Evolutionary conservation across 92 coral and sea anemone species (phyloP).

Genomic region (Porites lobata): DNA sequence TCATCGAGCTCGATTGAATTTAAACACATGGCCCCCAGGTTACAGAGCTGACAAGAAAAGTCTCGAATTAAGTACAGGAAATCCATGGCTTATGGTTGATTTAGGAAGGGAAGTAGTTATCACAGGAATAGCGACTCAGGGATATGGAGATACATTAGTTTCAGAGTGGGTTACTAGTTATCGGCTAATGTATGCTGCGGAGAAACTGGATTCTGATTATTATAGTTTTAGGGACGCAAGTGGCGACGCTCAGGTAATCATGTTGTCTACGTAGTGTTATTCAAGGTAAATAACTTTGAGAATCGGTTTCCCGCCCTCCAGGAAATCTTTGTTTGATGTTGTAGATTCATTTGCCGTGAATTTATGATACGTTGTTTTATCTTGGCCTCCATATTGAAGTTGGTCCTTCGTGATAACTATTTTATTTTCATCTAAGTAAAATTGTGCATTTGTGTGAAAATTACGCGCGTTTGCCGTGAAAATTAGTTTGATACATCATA

Average conservation of each 20-base stretch:
- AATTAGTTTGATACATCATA: too few relatives aligned
- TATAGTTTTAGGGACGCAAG: not conserved
- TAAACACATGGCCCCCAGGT: slow-evolving; percentile 41
- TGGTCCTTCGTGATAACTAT: too few relatives aligned
- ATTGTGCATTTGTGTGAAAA: too few relatives aligned
- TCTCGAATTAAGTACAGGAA: slow-evolving; percentile 32
- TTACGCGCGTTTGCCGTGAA: too few relatives aligned
- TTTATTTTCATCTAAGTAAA: too few relatives aligned
- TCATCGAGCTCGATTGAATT: slow-evolving; percentile 46
- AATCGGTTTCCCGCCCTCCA: not conserved
- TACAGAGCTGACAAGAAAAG: slow-evolving; percentile 23
- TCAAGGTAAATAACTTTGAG: too few relatives aligned
- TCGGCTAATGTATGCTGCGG: slow-evolving; percentile 60
- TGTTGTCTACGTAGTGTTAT: not conserved
- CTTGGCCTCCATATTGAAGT: not conserved
- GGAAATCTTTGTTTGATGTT: not conserved
- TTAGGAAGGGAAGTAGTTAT: slow-evolving; percentile 59
- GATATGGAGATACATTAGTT: slow-evolving; percentile 71
- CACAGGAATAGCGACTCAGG: slow-evolving; percentile 87
- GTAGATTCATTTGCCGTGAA: not conserved
- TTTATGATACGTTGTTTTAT: too few relatives aligned
- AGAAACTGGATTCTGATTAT: slow-evolving; percentile 4
- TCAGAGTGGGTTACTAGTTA: slow-evolving; percentile 86
- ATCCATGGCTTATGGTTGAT: slow-evolving; percentile 80
- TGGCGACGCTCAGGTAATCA: slow-evolving; percentile 21